phyloP scores from a whole-genome alignment of 2,888 invertebrate species.

The Graphium colonna region DNA sequence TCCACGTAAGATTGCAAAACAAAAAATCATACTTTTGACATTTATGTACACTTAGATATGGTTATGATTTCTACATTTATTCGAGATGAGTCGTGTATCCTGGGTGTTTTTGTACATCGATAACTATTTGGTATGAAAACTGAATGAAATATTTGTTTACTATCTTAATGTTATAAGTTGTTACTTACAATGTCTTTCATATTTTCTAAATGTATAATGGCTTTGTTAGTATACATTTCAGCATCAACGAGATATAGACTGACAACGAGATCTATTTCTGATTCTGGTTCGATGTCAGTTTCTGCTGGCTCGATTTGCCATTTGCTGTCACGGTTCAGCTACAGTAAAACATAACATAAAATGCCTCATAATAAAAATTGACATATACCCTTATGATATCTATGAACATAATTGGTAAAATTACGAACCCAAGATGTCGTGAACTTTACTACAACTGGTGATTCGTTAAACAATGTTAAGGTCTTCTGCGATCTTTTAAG shows the following conservation, averaged over 20 bases:
- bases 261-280: conserved; percentile 53
- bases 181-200: conserved; percentile 69
- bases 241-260: conserved; percentile 62
- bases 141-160: not conserved
- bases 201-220: conserved; percentile 62
- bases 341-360: not conserved
- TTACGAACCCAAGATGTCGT: conserved; percentile 69
- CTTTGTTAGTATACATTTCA: conserved; percentile 63
- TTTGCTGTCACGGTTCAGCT: conserved; percentile 62
- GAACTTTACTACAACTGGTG: conserved; percentile 83
- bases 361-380: no score
- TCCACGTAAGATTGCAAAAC: no score
- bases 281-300: conserved; percentile 58
- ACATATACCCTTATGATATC: no score
- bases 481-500: conserved; percentile 69
- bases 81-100: no score
- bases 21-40: no score
- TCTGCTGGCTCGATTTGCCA: conserved; percentile 61
- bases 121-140: no score
- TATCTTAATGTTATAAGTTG: not conserved
- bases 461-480: conserved; percentile 83
- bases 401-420: conserved; percentile 23
- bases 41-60: no score
- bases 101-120: no score
- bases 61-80: no score